phyloP scores from a whole-genome alignment of 2,797 vertebrate species.

The Gymnodraco acuticeps region DNA sequence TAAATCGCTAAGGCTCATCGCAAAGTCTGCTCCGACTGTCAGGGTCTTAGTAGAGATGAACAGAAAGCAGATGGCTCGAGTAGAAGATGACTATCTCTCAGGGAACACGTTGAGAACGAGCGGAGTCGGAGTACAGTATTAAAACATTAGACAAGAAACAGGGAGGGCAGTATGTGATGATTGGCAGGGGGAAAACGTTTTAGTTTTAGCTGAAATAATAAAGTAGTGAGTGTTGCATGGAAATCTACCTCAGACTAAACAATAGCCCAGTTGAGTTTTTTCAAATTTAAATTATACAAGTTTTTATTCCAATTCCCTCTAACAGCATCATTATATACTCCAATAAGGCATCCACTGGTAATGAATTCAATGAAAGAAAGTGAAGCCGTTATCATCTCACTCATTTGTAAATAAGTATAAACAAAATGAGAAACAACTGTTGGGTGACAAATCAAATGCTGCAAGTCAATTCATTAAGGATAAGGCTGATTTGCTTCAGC shows the following conservation, averaged over 20 bases:
- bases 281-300: background rate
- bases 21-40: slow-evolving; percentile 45
- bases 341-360: background rate
- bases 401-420: too few species aligned
- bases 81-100: slow-evolving; percentile 29
- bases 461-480: background rate
- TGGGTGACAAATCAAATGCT: background rate
- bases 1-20: slow-evolving; percentile 32
- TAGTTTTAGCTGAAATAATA: background rate
- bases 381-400: background rate
- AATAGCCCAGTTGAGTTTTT: background rate
- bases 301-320: background rate
- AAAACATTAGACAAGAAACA: background rate
- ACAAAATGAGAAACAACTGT: slow-evolving; percentile 5
- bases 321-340: background rate
- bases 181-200: background rate
- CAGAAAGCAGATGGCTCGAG: slow-evolving; percentile 51
- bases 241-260: background rate
- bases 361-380: background rate
- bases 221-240: background rate
- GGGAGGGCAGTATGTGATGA: background rate
- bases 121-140: background rate
- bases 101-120: slow-evolving; percentile 22
- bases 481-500: background rate
- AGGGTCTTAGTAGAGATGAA: slow-evolving; percentile 29